Percentiles rank a stretch among this genome's conserved stretches.
These are phyloP conservation scores for Sylvilagus floridanus DNA, from an alignment of 2,797 vertebrate species.

Conservation along the genomic window DNA sequence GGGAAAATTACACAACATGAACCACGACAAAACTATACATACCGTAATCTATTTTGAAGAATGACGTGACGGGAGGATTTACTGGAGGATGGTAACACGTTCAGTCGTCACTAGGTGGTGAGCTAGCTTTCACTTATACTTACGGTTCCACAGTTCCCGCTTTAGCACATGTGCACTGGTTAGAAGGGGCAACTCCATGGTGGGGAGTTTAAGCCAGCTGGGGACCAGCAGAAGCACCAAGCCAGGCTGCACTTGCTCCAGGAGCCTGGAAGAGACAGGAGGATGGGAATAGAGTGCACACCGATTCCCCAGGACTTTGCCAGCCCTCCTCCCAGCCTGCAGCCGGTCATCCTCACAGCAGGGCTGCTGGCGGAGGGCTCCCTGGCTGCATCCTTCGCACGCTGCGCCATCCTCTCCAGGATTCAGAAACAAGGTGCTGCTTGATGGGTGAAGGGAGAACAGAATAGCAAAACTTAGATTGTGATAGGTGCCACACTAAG, in stretches of 20 bases:
- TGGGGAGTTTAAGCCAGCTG: not conserved
- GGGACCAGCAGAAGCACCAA: not conserved
- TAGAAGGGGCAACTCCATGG: not conserved
- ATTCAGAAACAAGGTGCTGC: not conserved
- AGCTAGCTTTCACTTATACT: not conserved
- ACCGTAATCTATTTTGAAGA: not conserved
- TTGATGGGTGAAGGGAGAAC: not conserved
- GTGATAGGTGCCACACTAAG: accelerated
- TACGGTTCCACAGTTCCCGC: not conserved
- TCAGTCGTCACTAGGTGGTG: not conserved
- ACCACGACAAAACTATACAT: not conserved
- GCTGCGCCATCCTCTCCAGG: accelerated
- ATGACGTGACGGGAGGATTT: not conserved
- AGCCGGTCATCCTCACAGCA: no score
- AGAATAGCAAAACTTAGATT: not conserved
- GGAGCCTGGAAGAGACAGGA: not conserved
- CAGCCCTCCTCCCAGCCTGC: not conserved
- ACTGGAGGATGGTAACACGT: not conserved
- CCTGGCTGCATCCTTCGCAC: not conserved
- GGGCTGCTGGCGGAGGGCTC: not conserved
- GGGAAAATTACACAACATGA: not conserved
- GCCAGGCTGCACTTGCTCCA: not conserved
- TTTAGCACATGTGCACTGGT: not conserved
- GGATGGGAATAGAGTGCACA: not conserved
- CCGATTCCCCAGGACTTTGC: not conserved